Percentiles rank a stretch among this genome's conserved stretches.
These are phyloP conservation scores for Corythornis leucogaster DNA, from an alignment of 2,797 vertebrate species.

Conservation along the genomic window DNA sequence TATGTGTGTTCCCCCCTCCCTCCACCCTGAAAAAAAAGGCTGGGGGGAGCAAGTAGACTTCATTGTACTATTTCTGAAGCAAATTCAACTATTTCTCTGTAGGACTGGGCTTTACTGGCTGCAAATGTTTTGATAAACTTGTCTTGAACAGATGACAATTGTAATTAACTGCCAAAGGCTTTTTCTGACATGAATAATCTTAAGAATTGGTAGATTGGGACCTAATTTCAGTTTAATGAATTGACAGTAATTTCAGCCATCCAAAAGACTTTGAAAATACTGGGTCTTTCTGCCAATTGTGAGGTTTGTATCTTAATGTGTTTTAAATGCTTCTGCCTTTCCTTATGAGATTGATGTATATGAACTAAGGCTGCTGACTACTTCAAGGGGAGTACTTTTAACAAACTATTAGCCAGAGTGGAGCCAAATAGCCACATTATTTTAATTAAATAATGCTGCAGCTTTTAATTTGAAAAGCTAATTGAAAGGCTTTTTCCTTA, in stretches of 20 bases:
- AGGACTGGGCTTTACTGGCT: neutral
- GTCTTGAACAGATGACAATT: neutral
- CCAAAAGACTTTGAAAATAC: neutral
- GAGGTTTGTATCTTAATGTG: neutral
- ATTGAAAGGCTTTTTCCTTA: constrained; percentile 31
- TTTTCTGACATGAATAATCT: neutral
- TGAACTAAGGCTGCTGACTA: neutral
- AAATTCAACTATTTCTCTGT: neutral
- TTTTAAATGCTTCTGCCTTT: neutral
- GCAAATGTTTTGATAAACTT: neutral
- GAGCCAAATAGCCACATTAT: neutral
- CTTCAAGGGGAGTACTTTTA: neutral
- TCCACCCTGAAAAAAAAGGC: neutral
- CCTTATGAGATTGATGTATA: neutral
- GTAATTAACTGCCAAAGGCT: neutral
- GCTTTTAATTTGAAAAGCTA: constrained; percentile 44
- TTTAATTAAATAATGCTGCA: constrained; percentile 40
- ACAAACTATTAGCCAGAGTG: neutral
- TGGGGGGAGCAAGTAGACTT: neutral
- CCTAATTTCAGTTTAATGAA: constrained; percentile 6
- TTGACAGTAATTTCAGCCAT: constrained; percentile 13
- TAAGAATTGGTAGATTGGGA: neutral
- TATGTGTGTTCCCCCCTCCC: too few relatives aligned
- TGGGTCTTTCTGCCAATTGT: neutral
- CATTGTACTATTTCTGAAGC: neutral